Evolutionary conservation across 2,888 invertebrate species (phyloP).

Genomic region (Chrysina gloriosa): DNA sequence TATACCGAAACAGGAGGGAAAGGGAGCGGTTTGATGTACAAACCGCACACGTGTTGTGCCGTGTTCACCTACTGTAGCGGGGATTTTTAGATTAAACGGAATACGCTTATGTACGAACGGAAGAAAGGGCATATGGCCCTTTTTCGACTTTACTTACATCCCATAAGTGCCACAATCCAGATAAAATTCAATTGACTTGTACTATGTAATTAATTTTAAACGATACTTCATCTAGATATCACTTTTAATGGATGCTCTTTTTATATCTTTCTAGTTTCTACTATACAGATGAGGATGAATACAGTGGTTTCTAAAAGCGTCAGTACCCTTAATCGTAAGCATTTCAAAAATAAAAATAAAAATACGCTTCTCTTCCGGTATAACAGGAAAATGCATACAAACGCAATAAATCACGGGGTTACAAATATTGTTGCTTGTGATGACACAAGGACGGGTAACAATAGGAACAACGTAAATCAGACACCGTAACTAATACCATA

Average conservation of each 20-base stretch:
- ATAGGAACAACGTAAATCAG: constrained; percentile 11
- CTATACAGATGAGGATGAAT: too few relatives aligned
- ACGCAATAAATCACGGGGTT: too few relatives aligned
- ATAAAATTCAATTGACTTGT: constrained; percentile 24
- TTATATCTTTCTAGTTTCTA: constrained; percentile 4
- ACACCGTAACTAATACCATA: constrained; percentile 54
- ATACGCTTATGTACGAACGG: constrained; percentile 58
- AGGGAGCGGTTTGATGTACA: constrained; percentile 50
- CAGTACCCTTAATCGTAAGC: too few relatives aligned
- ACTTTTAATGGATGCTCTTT: constrained; percentile 1
- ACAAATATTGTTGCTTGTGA: too few relatives aligned
- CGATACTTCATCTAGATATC: not conserved
- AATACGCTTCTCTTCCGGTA: too few relatives aligned
- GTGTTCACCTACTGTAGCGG: constrained; percentile 53
- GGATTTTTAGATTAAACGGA: constrained; percentile 57
- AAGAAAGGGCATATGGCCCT: constrained; percentile 56
- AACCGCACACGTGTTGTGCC: constrained; percentile 17
- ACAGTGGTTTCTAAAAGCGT: too few relatives aligned
- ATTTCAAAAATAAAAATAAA: not conserved
- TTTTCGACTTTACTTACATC: constrained; percentile 16
- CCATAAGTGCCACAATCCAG: constrained; percentile 33
- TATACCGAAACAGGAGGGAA: constrained; percentile 57
- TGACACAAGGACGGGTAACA: not conserved
- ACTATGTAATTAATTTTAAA: constrained; percentile 17
- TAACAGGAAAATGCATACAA: too few relatives aligned